Base-by-base conservation (phyloP, 2,113 vertebrate species). In the Enhydra lutris region DNA sequence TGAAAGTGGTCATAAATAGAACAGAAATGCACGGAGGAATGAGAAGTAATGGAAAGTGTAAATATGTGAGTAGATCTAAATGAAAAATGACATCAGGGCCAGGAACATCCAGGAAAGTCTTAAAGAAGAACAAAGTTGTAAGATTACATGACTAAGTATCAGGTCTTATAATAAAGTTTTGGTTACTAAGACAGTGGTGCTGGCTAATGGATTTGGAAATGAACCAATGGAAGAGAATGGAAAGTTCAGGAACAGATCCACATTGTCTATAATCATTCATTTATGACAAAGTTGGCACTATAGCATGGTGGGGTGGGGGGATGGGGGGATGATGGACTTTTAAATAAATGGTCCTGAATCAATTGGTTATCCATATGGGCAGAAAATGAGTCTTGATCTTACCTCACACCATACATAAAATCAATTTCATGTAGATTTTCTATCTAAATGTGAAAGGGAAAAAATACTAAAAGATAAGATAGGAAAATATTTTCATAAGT, bases 381-480 rank as follows among this genome's bases (percentile, higher is more conserved):
- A 97, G 92, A 73, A 94, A 65, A 80, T n/a, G 20, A 83, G 89
- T 78, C 39, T 86, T 95, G 29, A 82, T 65, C 14, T 80, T 63
- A 34, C 57, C 71, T 93, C 47, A 63, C 55, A 89, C 7, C n/a
- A 63, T 34, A 73, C 34, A 91, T 50, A 82, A 84, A 84, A 81
- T 55, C 59, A 88, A 26, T 91, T 76, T 42, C 85, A 82, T 24
- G 3, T 91, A 52, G 11, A 45, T 55, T 91, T 47, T 52, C 5
- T 47, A 93, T 34, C 20, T 81, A 93, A 92, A 50, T 74, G 29
- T 71, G 36, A 90, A 85, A 29, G 20, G n/a, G 15, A 80, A 97
- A 97, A 8, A 88, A 79, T 65, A 87, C 67, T 74, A 81, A 93
- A 96, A 95, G 31, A 86, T 20, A 91, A 73, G 36, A 74, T 39